phyloP scores from a whole-genome alignment of 2,888 invertebrate genomes.

The Drosophila macrospina region DNA sequence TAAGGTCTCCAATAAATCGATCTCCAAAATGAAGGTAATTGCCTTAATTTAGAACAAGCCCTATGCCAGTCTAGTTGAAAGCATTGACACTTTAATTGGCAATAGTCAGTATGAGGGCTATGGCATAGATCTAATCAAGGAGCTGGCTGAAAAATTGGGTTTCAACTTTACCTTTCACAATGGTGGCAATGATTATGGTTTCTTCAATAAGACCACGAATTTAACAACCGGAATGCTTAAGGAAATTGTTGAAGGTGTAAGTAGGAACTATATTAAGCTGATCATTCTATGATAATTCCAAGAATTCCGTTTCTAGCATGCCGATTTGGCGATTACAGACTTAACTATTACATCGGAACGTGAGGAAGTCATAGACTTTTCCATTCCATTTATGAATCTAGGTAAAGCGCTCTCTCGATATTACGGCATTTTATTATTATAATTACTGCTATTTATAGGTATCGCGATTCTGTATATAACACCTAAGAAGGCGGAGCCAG shows the following conservation, averaged over 20 bases:
- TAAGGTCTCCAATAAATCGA: accelerated
- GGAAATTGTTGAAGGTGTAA: conserved; percentile 90
- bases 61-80: conserved; percentile 93
- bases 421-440: neutral
- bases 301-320: conserved; percentile 85
- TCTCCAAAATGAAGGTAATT: too few relatives aligned
- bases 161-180: conserved; percentile 93
- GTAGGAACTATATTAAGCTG: conserved; percentile 13
- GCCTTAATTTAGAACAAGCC: conserved; percentile 89
- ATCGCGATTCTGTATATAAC: conserved; percentile 95
- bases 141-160: conserved; percentile 90
- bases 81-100: conserved; percentile 88
- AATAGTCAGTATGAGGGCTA: conserved; percentile 95
- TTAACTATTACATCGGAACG: conserved; percentile 94
- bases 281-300: neutral
- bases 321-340: conserved; percentile 96
- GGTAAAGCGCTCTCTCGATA: conserved; percentile 84
- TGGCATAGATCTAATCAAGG: conserved; percentile 93
- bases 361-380: conserved; percentile 95
- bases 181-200: conserved; percentile 92
- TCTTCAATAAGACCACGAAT: conserved; percentile 87
- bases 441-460: conserved; percentile 85
- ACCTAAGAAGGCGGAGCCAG: conserved; percentile 93
- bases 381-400: conserved; percentile 97
- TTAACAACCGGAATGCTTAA: conserved; percentile 95